Evolutionary conservation across 2,797 vertebrate species (phyloP).

Genomic region (Gadopsis marmoratus): DNA sequence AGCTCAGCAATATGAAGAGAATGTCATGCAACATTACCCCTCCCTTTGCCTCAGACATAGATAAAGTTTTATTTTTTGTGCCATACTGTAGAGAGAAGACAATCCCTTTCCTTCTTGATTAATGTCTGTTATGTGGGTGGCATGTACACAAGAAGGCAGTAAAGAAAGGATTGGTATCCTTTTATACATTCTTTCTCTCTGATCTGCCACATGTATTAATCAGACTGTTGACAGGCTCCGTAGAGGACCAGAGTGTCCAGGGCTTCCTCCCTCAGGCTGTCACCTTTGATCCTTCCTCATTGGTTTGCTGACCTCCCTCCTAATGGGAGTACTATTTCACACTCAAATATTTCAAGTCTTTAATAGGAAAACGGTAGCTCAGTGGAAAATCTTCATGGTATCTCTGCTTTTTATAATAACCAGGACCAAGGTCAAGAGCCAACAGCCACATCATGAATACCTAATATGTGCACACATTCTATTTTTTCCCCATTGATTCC

Average conservation of each 20-base stretch:
- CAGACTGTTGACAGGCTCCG: conserved; percentile 37
- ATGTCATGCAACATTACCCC: conserved; percentile 82
- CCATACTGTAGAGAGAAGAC: conserved; percentile 69
- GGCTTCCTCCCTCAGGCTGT: conserved; percentile 41
- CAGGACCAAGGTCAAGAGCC: conserved; percentile 15
- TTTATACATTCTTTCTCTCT: conserved; percentile 50
- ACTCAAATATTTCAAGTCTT: conserved; percentile 12
- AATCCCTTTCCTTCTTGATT: conserved; percentile 75
- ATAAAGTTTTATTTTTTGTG: conserved; percentile 78
- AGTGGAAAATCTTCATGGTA: conserved; percentile 2
- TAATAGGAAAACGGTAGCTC: conserved; percentile 25
- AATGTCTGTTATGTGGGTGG: conserved; percentile 67
- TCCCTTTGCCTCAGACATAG: conserved; percentile 65
- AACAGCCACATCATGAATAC: conserved; percentile 34
- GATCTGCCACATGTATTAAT: conserved; percentile 66
- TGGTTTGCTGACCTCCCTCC: conserved; percentile 44
- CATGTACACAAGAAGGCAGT: conserved; percentile 45
- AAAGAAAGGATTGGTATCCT: conserved; percentile 44
- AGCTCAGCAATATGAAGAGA: conserved; percentile 81
- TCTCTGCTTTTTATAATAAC: conserved; percentile 11
- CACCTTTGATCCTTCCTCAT: conserved; percentile 47
- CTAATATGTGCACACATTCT: neutral
- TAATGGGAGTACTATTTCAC: conserved; percentile 12
- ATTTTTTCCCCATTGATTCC: too few relatives aligned
- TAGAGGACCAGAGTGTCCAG: conserved; percentile 24